Evolutionary conservation across 2,113 vertebrate species (phyloP), one percentile per base, ranked within the genome.

Genomic region (Varanus salvator): DNA sequence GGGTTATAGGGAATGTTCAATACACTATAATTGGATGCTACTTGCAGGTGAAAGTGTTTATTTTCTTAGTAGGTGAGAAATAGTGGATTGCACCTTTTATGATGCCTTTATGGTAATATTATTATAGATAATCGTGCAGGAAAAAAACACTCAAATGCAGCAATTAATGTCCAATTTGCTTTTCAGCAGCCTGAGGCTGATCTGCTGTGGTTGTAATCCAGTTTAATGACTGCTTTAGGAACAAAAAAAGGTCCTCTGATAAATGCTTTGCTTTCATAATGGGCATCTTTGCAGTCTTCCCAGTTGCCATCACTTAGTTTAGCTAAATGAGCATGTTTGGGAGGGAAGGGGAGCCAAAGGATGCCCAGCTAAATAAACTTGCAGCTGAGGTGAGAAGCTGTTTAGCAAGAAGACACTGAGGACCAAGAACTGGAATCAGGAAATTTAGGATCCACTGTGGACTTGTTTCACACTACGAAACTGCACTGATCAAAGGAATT

Each of bases 81-180:
- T 25, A 77, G 88, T 90, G 86, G 34, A 44, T 78, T 68, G 7
- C 2, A 14, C 14, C 38, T 50, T 34, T 44, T 38, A 14, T 44
- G 34, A 90, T 64, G 87, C 17, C 81, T 91, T 80, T 60, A 89
- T 84, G 90, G n/a, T 91, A 91, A 96, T 91, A 93, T 93, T 82
- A 93, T 94, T 92, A 93, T 91, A 93, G 91, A 94, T 94, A 93
- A 95, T 91, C 89, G 88, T 89, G 92, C 89, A 92, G 87, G 87
- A n/a, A 93, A 71, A 94, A 93, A 80, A 60, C 92, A 89, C 50
- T 92, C 66, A 90, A 29, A 86, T 93, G 76, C 50, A 93, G 93
- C 93, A 92, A 93, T 92, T 90, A 93, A 94, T 91, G 89, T 92
- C 89, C 83, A 92, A 69, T 93, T 94, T 96, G 77, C 90, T 92